Percentiles rank a stretch among this genome's conserved stretches.
These are phyloP conservation scores for Phasia obesa DNA, from an alignment of 2,888 invertebrate genomes.

Conservation along the genomic window DNA sequence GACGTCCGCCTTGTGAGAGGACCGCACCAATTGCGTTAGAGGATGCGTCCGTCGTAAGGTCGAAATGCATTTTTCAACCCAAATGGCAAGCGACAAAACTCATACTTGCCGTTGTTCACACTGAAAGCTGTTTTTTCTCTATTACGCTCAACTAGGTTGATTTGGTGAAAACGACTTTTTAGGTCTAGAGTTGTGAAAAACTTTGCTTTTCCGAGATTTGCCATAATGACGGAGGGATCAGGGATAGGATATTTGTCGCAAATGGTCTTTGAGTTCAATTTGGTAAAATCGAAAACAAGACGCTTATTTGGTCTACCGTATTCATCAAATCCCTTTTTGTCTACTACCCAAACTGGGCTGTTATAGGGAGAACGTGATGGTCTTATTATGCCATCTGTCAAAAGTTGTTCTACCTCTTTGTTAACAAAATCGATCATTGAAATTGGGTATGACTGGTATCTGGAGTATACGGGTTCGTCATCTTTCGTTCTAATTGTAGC, in stretches of 20 bases:
- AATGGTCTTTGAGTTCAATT: conserved; percentile 44
- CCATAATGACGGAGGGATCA: conserved; percentile 30
- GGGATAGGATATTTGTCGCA: conserved; percentile 56
- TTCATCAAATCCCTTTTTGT: conserved; percentile 53
- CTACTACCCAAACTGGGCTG: conserved; percentile 45
- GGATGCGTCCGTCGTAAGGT: conserved; percentile 59
- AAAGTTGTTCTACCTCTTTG: no score
- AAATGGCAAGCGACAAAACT: conserved; percentile 61
- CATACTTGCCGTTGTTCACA: conserved; percentile 56
- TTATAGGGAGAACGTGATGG: conserved; percentile 54
- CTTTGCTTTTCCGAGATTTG: conserved; percentile 42
- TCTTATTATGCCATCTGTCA: no score
- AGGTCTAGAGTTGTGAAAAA: conserved; percentile 53
- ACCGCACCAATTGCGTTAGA: conserved; percentile 49
- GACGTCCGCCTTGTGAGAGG: conserved; percentile 42
- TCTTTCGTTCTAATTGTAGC: conserved; percentile 49
- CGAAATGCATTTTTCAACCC: conserved; percentile 64
- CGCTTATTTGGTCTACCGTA: conserved; percentile 43
- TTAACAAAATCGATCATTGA: conserved; percentile 47
- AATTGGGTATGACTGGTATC: conserved; percentile 46
- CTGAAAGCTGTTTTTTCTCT: conserved; percentile 48
- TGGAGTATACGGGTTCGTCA: conserved; percentile 46
- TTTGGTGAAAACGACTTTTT: conserved; percentile 63
- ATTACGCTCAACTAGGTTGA: conserved; percentile 48
- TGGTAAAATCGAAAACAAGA: conserved; percentile 48